phyloP scores from a whole-genome alignment of 2,797 vertebrate species.

The Pseudochromis fuscus region DNA sequence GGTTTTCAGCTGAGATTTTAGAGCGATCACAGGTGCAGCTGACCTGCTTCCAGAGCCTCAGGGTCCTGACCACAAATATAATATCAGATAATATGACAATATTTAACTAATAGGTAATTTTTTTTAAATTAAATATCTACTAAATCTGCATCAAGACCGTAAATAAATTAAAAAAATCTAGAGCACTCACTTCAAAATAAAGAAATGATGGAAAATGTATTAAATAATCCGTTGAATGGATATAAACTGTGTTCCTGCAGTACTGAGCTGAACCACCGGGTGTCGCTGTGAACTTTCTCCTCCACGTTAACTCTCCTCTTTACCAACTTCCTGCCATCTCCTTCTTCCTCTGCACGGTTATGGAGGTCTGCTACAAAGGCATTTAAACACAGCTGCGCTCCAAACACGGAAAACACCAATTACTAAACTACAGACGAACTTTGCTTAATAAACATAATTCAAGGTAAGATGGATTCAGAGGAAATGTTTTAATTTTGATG shows the following conservation, averaged over 20 bases:
- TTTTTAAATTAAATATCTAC: neutral
- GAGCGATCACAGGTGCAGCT: too few relatives aligned
- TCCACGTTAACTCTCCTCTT: neutral
- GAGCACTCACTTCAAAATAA: neutral
- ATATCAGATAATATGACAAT: too few relatives aligned
- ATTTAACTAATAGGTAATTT: too few relatives aligned
- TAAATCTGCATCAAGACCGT: neutral
- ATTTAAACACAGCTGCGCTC: conserved; percentile 41
- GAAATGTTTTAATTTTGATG: fast-evolving
- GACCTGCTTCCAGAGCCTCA: too few relatives aligned
- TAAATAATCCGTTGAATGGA: neutral
- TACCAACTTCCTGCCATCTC: neutral
- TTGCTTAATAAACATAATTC: neutral
- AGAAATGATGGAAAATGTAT: neutral
- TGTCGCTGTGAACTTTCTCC: conserved; percentile 47
- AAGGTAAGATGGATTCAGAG: conserved; percentile 46
- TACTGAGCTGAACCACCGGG: neutral
- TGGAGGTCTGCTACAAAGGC: conserved; percentile 68
- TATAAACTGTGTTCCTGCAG: neutral
- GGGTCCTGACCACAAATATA: too few relatives aligned
- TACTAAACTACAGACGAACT: neutral
- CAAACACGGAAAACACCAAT: neutral
- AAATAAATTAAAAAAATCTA: neutral
- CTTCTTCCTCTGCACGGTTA: conserved; percentile 72
- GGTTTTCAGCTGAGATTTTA: too few relatives aligned